Base-by-base conservation (phyloP, 2,797 vertebrate genomes). In the Phataginus tetradactyla region DNA sequence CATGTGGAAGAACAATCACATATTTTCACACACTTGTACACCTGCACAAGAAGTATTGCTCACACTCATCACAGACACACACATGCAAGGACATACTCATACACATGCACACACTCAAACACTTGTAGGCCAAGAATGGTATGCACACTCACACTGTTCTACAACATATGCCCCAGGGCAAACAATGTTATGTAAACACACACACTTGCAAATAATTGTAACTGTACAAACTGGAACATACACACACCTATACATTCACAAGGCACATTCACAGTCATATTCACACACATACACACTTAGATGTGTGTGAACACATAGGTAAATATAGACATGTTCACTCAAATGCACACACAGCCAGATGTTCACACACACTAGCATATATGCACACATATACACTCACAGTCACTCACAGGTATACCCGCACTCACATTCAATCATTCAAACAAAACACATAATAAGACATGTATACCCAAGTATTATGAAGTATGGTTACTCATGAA, bases 401-500 rank as follows among this genome's bases (percentile, higher is more conserved):
- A 92, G 17, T 68, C 83, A 86, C 66, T 96, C 59, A 89, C 10
- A 84, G 64, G 77, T 71, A 71, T 77, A 81, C 75, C 64, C 61
- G 87, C 68, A 83, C 27, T 49, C 61, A 94, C n/a, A 71, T 34
- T 94, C 88, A 97, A 72, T 96, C 95, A 90, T 86, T 63, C 45
- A 96, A 86, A 93, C 39, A 96, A 96, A 94, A 95, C 49, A 94
- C 75, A 79, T 79, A 75, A 37, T 74, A 55, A 96, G 61, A 86
- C 39, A 71, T 18, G 34, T 37, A 37, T 34, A 94, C 12, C 17
- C 78, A 92, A 83, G 18, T 96, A 86, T 95, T 85, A 92, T 61
- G 78, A 95, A 93, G 75, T 79, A 37, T 79, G 94, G 83, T 74
- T 91, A 93, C 63, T 96, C 95, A 93, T 55, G 85, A 57, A 94